Percentiles rank a stretch among this genome's conserved stretches.
Conservation (phyloP, 2,888 invertebrate genomes). For the Lasioglossum malachurum region DNA sequence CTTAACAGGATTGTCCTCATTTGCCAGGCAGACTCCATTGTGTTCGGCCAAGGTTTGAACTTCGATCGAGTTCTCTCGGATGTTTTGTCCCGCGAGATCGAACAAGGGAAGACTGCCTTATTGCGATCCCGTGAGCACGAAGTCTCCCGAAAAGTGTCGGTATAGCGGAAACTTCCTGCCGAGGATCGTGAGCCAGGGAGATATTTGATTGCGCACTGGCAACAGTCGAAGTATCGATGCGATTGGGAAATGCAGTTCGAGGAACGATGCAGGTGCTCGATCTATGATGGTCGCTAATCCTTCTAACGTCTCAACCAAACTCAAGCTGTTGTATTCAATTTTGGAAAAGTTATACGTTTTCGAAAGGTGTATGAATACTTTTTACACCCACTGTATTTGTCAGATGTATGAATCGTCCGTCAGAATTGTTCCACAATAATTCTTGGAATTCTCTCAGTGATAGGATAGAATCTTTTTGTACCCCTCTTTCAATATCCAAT, state of each 20-base stretch:
- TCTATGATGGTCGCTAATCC: too few species aligned
- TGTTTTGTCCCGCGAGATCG: constrained; percentile 35
- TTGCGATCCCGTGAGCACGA: constrained; percentile 11
- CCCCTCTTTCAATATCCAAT: neutral
- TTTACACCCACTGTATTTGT: too few species aligned
- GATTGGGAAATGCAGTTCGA: neutral
- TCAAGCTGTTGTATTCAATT: too few species aligned
- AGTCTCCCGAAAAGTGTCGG: constrained; percentile 9
- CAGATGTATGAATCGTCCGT: too few species aligned
- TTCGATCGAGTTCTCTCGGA: constrained; percentile 30
- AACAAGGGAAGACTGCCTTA: constrained; percentile 1
- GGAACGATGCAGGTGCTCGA: neutral
- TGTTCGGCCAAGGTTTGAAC: neutral
- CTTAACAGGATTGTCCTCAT: constrained; percentile 13
- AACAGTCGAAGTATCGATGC: constrained; percentile 16
- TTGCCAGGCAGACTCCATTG: constrained; percentile 9
- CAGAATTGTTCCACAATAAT: neutral
- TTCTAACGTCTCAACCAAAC: too few species aligned
- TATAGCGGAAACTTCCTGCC: constrained; percentile 23
- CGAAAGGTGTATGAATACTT: too few species aligned
- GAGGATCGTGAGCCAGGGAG: constrained; percentile 16
- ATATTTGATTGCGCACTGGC: constrained; percentile 30
- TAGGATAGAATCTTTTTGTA: neutral
- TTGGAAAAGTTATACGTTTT: too few species aligned
- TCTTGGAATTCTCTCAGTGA: neutral